Percentiles rank a stretch among this genome's conserved stretches.
Conservation (phyloP, 35 echinoderm and acorn worm genomes). For the Antedon bifida region DNA sequence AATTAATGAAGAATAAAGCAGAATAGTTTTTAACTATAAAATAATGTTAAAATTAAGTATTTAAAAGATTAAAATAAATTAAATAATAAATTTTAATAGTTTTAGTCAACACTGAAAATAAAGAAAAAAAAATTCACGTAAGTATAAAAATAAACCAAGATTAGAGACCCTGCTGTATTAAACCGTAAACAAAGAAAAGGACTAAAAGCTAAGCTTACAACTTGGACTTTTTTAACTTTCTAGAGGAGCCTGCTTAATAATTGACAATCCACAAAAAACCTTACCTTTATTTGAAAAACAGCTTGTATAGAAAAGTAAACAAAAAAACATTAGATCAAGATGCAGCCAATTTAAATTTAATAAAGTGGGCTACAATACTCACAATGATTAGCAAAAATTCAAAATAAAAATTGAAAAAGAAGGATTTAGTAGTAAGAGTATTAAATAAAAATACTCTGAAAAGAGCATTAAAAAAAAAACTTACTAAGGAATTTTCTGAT, state of each 20-base stretch:
- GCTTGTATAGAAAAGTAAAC: constrained; percentile 58
- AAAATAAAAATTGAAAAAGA: constrained; percentile 28
- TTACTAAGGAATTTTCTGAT: too few relatives aligned
- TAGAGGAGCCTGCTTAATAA: constrained; percentile 74
- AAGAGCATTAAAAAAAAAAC: constrained; percentile 49
- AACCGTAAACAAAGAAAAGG: constrained; percentile 28
- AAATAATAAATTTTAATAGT: background rate
- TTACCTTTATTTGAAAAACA: constrained; percentile 42
- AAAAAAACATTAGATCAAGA: constrained; percentile 65
- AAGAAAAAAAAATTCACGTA: background rate
- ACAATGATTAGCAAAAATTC: background rate
- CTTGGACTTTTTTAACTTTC: constrained; percentile 55
- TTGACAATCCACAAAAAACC: constrained; percentile 67
- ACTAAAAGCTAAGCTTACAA: constrained; percentile 37
- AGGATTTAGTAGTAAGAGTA: constrained; percentile 64
- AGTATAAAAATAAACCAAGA: background rate
- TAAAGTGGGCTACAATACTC: constrained; percentile 58
- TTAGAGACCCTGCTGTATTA: constrained; percentile 50
- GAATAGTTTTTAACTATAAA: too few relatives aligned
- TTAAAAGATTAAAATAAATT: background rate
- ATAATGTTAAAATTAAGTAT: too few relatives aligned
- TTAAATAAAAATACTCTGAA: constrained; percentile 17
- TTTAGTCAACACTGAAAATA: constrained; percentile 22
- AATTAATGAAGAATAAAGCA: too few relatives aligned
- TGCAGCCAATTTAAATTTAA: constrained; percentile 14